Evolutionary conservation across 2,113 vertebrate species (phyloP).

Genomic region (Cephalopholis sonnerati): DNA sequence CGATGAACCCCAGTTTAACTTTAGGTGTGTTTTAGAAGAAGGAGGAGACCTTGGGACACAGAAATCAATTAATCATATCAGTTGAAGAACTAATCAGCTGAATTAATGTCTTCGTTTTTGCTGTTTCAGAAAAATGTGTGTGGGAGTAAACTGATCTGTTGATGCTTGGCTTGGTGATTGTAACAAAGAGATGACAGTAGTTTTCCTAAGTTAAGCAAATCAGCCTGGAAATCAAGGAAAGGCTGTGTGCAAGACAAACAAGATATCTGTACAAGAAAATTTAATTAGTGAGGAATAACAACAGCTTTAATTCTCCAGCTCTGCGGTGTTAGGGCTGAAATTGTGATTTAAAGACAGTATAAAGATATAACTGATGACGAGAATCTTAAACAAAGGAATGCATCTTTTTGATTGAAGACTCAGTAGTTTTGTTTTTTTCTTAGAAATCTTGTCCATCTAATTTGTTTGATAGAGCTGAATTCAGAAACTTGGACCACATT

Average conservation of each 20-base stretch:
- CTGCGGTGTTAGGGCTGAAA: not conserved
- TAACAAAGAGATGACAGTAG: constrained; percentile 25
- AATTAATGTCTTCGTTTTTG: constrained; percentile 23
- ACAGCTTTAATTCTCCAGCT: constrained; percentile 5
- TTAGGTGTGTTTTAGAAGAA: constrained; percentile 46
- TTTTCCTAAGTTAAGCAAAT: constrained; percentile 23
- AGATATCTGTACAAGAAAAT: constrained; percentile 40
- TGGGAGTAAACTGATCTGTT: constrained; percentile 44
- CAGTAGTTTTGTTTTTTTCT: not conserved
- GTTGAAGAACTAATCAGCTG: constrained; percentile 53
- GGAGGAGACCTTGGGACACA: constrained; percentile 47
- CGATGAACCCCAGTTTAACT: constrained; percentile 26
- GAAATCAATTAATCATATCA: constrained; percentile 37
- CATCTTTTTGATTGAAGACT: not conserved
- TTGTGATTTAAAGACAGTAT: constrained; percentile 17
- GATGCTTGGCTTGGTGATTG: constrained; percentile 45
- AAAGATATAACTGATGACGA: not conserved
- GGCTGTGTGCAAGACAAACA: constrained; percentile 15
- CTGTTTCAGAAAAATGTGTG: constrained; percentile 11
- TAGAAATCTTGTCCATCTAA: not conserved
- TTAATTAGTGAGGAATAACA: constrained; percentile 9
- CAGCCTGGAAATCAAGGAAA: constrained; percentile 37
- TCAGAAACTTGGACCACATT: constrained; percentile 23
- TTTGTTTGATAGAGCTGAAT: not conserved
- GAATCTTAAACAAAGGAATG: too few species aligned